A percentile compares a stretch with the other conserved stretches of the same genome.
Evolutionary conservation across 1,140 invertebrate genomes (phyloP).

Genomic region (Papilio polytes): DNA sequence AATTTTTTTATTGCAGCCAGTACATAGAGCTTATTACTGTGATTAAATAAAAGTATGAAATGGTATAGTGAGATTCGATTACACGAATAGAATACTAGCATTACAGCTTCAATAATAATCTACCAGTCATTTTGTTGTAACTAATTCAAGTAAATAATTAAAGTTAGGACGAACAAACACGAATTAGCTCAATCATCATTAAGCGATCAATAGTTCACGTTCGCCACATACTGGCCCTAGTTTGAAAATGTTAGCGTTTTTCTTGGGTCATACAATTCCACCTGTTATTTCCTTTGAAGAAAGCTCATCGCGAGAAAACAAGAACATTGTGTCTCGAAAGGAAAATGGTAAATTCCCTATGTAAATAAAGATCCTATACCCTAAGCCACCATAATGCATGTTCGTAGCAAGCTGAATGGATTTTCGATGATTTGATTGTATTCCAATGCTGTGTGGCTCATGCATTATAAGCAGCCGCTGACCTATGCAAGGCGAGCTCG

Average conservation of each 20-base stretch:
- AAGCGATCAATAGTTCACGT: not conserved
- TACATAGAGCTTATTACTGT: not conserved
- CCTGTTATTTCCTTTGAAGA: not conserved
- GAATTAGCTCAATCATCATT: not conserved
- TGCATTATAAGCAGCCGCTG: constrained; percentile 55
- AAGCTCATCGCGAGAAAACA: not conserved
- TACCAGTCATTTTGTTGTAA: not conserved
- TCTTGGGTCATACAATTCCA: not conserved
- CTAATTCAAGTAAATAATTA: not conserved
- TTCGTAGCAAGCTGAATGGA: constrained; percentile 34
- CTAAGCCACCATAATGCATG: constrained; percentile 10
- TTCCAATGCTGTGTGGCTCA: constrained; percentile 47
- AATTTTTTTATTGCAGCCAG: not conserved
- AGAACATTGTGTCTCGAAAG: not conserved
- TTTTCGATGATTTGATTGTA: constrained; percentile 44
- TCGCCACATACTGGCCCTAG: not conserved
- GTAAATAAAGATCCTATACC: not conserved
- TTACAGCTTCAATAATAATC: not conserved
- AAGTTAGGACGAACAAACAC: not conserved
- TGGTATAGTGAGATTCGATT: not conserved
- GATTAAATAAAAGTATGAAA: not conserved
- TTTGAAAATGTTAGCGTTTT: not conserved
- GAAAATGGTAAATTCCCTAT: not conserved
- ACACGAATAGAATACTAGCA: not conserved
- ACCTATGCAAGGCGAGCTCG: constrained; percentile 44